Evolutionary conservation across 1,140 invertebrate genomes (phyloP).

Genomic region (Brachionus rubens): DNA sequence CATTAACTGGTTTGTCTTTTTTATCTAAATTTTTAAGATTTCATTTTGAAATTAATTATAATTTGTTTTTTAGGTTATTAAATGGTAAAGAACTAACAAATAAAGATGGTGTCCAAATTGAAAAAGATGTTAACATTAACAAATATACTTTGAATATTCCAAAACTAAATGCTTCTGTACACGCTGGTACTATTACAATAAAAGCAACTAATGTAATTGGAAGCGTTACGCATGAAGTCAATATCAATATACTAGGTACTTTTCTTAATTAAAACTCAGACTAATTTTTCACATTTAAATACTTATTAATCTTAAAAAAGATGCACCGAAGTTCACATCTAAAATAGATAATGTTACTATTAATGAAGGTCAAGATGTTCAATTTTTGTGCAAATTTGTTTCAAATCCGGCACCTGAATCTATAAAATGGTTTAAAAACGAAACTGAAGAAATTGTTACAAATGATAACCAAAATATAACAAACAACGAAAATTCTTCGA

Average conservation of each 20-base stretch:
- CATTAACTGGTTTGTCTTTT: slow-evolving; percentile 70
- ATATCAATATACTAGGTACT: slow-evolving; percentile 16
- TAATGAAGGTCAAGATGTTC: background rate
- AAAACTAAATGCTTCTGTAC: background rate
- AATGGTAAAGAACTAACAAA: background rate
- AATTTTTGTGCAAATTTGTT: slow-evolving; percentile 10
- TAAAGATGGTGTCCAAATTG: slow-evolving; percentile 17
- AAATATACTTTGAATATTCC: background rate
- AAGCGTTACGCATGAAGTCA: background rate
- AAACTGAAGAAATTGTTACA: background rate
- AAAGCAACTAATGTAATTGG: background rate
- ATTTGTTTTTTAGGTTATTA: background rate
- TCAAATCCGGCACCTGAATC: background rate
- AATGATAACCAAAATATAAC: background rate
- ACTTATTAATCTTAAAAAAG: background rate
- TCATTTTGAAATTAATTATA: no score
- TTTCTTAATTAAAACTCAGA: background rate
- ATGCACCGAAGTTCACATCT: background rate
- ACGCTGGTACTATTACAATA: background rate
- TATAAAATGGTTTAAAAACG: slow-evolving; percentile 15
- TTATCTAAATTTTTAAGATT: background rate
- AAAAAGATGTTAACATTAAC: background rate
- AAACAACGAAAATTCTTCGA: background rate
- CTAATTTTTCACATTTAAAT: no score
- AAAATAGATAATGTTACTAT: background rate